These are phyloP conservation scores for Strigamia crassipes DNA, from an alignment of 2,888 invertebrate genomes.

Conservation along the genomic window DNA sequence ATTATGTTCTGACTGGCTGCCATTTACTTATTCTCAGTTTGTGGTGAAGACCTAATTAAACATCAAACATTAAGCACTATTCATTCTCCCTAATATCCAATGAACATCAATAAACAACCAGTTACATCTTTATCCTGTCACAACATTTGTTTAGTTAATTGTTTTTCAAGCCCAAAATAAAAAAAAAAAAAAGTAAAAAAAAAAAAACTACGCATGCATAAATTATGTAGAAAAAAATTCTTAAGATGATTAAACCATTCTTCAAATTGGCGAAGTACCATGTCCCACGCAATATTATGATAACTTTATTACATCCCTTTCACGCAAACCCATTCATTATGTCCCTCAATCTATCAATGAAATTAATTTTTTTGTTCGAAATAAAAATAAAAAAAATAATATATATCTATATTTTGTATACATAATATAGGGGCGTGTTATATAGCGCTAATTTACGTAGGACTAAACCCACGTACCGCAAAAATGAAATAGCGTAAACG, in stretches of 20 bases:
- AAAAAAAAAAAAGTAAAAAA: no score
- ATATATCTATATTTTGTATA: no score
- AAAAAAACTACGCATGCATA: background rate
- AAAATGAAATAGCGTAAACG: no score
- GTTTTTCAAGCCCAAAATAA: background rate
- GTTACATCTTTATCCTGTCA: background rate
- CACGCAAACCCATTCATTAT: conserved; percentile 8
- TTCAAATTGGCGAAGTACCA: conserved; percentile 15
- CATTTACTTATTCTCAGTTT: no score
- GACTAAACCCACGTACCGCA: no score
- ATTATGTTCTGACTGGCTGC: no score
- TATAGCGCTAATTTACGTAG: no score
- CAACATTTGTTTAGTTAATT: background rate
- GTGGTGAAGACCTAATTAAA: no score
- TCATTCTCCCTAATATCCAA: background rate
- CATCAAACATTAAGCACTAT: background rate
- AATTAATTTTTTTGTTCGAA: background rate
- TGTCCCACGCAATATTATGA: background rate
- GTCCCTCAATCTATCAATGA: conserved; percentile 11
- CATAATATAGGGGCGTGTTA: no score
- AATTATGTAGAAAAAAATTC: background rate
- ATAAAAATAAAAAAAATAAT: background rate
- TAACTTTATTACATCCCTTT: conserved; percentile 17
- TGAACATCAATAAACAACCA: background rate
- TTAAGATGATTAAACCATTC: conserved; percentile 38